Percentiles rank a stretch among this genome's conserved stretches.
These are phyloP conservation scores for Drosophila melanosoma DNA, from an alignment of 2,888 invertebrate genomes.

Conservation along the genomic window DNA sequence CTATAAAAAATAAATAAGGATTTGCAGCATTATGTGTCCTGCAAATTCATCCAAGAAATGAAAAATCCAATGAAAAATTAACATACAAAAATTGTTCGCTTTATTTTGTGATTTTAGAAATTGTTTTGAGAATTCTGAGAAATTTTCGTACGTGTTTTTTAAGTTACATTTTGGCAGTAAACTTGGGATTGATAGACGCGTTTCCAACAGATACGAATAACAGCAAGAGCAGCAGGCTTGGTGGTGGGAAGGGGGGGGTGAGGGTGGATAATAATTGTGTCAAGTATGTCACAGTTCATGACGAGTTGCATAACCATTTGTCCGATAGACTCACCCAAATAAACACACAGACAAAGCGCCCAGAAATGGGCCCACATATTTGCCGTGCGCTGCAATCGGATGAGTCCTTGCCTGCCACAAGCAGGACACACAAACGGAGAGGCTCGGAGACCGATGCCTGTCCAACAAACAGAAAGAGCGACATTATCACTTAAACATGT, in stretches of 20 bases:
- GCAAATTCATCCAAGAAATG: too few species aligned
- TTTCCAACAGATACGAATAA: constrained; percentile 46
- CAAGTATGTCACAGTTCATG: neutral
- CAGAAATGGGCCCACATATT: constrained; percentile 40
- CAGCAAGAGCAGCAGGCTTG: constrained; percentile 48
- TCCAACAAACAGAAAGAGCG: neutral
- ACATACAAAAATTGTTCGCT: too few species aligned
- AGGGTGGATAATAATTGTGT: neutral
- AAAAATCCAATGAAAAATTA: too few species aligned
- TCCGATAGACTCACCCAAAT: constrained; percentile 38
- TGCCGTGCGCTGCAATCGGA: constrained; percentile 10
- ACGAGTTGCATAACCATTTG: neutral
- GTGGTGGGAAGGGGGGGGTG: rapidly evolving
- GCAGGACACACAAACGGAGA: constrained; percentile 53
- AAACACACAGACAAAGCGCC: constrained; percentile 56
- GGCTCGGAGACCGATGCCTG: constrained; percentile 39
- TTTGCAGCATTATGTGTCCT: neutral
- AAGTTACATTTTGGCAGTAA: constrained; percentile 4
- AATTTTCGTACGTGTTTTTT: neutral
- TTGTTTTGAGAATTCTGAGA: neutral
- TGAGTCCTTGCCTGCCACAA: constrained; percentile 51
- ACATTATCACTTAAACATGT: neutral
- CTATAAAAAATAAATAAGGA: neutral
- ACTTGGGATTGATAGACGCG: constrained; percentile 51
- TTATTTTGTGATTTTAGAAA: neutral